Base-by-base conservation (phyloP, 1,140 invertebrate species). In the Triops longicaudatus region DNA sequence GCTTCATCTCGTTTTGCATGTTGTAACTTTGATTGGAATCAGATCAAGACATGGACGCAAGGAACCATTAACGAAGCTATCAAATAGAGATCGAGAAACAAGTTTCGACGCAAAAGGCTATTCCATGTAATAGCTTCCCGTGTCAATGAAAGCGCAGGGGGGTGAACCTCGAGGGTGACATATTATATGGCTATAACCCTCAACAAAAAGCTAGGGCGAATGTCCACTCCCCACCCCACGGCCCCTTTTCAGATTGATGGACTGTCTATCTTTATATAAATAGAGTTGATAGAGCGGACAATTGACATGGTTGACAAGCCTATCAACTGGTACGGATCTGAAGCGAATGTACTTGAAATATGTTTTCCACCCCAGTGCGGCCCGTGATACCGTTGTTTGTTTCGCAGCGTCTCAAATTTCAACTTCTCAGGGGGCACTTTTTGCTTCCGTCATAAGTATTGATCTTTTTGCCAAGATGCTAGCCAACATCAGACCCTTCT, bases 181-280 rank as follows among this genome's bases (percentile, higher is more conserved):
- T 63, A 63, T 63, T 63, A 63, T 63, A 63, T 63, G 50, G 50
- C 50, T 63, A 22, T 63, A 63, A 63, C 50, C 50, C 31, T 37
- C 17, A 63, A 63, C 50, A 63, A 63, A 37, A 37, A 37, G 31
- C 31, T 37, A 37, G 31, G 50, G 50, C 17, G 50, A 63, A 17
- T 63, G 50, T 63, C 14, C 50, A 17, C 50, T 17, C 50, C 50
- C 50, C 50, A 9, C 22, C 50, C 50, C 14, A 6, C 22, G 50
- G 50, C 22, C 22, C 50, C 50, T 63, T 63, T 3, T 22, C 50
- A 17, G 50, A 63, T 63, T 63, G 50, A 63, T 63, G 22, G 50
- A 12, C 50, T 63, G 7, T 63, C 14, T n/a, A 10, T 63, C 22
- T 22, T 5, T 17, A 63, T n/a, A 63, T 63, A 63, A 63, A 63